Evolutionary conservation across 2,113 vertebrate species (phyloP).

Genomic region (Epinephelus lanceolatus): DNA sequence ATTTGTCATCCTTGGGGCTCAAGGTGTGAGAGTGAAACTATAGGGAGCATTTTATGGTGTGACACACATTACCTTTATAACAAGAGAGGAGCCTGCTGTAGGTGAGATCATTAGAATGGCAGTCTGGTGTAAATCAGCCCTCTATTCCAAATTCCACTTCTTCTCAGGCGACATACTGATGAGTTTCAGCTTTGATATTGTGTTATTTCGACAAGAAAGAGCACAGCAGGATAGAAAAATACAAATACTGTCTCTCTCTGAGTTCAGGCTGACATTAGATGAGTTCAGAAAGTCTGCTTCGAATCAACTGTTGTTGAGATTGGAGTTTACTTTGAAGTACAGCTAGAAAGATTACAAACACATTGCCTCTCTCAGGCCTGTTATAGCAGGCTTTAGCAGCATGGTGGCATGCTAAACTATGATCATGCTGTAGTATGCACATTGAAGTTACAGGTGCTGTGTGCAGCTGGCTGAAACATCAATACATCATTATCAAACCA

Average conservation of each 20-base stretch:
- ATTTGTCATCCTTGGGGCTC: conserved; percentile 6
- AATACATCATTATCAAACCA: conserved; percentile 3
- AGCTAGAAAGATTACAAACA: not conserved
- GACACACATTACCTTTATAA: conserved; percentile 5
- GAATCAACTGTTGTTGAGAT: not conserved
- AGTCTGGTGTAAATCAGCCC: conserved; percentile 9
- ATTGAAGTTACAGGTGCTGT: not conserved
- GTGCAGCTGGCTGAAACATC: not conserved
- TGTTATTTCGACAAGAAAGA: not conserved
- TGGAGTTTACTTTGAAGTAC: not conserved
- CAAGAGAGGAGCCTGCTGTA: not conserved
- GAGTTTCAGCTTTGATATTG: not conserved
- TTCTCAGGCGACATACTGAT: not conserved
- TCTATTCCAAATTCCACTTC: not conserved
- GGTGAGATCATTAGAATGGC: conserved; percentile 5
- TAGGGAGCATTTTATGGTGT: conserved; percentile 36
- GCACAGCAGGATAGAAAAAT: not conserved
- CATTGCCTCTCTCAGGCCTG: not conserved
- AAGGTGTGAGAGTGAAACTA: conserved; percentile 11
- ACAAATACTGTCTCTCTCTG: not conserved
- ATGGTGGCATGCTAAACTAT: not conserved
- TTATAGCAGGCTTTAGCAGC: not conserved
- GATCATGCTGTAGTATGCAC: not conserved
- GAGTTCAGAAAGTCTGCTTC: not conserved
- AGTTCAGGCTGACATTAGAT: no score